Evolutionary conservation across 1,140 invertebrate species (phyloP), one percentile per base, ranked within the genome.

Genomic region (Xylocopa sonorina): DNA sequence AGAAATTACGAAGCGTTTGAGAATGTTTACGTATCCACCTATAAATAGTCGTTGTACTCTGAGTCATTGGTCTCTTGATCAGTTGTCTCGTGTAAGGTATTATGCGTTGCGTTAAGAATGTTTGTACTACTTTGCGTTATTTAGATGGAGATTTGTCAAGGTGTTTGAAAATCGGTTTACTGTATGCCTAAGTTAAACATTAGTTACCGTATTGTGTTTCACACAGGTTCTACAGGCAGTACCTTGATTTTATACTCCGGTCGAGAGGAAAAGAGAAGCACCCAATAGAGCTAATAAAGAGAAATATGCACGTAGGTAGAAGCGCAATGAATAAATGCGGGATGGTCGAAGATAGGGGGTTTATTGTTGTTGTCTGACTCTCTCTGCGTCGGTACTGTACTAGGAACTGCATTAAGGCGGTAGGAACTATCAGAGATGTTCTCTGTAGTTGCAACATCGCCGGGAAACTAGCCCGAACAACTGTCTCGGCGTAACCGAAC

Each of bases 401-500:
- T 14, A n/a, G 53, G 43, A 80, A 80, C 71, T 78, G 53, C 62
- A 75, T 80, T 60, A 80, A 80, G 78, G 71, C 24, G 51, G 62
- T 57, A 57, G 71, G 24, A 80, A 80, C 78, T 75, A 66, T 75
- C 53, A 66, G 50, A 41, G 51, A 50, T 29, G 32, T 57, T 63
- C 53, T 43, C 71, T 66, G 16, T 55, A 55, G 67, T 58, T 62
- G 80, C 71, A 74, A 78, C 55, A 51, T 72, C 63, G 71, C 50
- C 50, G 81, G 58, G 68, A 69, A 73, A 82, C 71, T 82, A 76
- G 34, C 63, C 48, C 71, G 72, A 84, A 80, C 82, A 84, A 83
- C 81, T 75, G 78, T 78, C 82, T 75, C 46, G 71, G 63, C 51
- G 73, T 83, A 78, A 80, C 78, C 66, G 81, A 84, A 84, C 71